These are phyloP conservation scores for Pentalonia nigronervosa DNA, from an alignment of 1,140 invertebrate genomes.

Conservation along the genomic window DNA sequence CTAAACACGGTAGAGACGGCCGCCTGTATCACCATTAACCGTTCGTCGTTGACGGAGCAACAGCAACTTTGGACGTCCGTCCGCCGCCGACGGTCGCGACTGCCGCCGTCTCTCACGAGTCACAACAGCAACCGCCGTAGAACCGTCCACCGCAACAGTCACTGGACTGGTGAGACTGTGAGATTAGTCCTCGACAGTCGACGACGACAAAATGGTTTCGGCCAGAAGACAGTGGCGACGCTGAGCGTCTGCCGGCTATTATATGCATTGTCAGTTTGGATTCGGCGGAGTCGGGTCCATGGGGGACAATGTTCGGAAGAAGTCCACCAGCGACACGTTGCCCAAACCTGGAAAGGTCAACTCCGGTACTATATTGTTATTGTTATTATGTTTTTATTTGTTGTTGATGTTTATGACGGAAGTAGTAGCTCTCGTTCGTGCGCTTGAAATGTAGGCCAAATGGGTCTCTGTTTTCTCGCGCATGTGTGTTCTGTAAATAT, in stretches of 20 bases:
- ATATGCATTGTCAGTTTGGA: slow-evolving; percentile 33
- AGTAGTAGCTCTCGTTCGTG: not conserved
- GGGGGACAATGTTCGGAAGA: not conserved
- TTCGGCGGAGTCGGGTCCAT: slow-evolving; percentile 40
- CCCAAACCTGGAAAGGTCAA: slow-evolving; percentile 59
- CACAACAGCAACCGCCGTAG: not conserved
- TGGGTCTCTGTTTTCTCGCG: not conserved
- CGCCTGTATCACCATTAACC: not conserved
- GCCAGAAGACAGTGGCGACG: not conserved
- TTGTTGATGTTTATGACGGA: not conserved
- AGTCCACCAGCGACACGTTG: slow-evolving; percentile 54
- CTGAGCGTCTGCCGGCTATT: not conserved
- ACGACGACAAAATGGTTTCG: not conserved
- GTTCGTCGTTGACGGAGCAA: not conserved
- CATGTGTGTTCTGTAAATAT: not conserved
- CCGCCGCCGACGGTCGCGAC: not conserved
- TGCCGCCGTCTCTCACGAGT: not conserved
- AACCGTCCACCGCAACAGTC: too few relatives aligned
- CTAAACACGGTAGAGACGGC: too few relatives aligned
- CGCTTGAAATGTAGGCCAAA: not conserved
- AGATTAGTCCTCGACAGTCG: not conserved
- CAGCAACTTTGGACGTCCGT: not conserved
- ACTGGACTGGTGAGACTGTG: not conserved
- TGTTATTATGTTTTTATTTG: not conserved
- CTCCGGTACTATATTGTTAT: slow-evolving; percentile 44